Base-by-base conservation (phyloP, 1,140 invertebrate genomes). In the Caenorhabditis remanei region DNA sequence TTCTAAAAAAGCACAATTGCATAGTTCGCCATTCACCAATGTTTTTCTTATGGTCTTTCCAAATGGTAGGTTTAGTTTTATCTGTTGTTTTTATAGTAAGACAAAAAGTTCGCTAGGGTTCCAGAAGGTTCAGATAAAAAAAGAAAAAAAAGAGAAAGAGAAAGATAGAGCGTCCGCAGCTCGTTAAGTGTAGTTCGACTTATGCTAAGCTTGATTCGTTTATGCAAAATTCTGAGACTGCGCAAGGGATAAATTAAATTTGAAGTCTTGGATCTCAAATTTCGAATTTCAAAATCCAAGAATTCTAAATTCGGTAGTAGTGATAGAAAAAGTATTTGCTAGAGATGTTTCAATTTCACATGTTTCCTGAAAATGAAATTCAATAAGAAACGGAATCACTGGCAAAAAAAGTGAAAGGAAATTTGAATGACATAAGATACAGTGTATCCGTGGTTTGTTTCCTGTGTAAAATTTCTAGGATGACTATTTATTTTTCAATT, bases 11-110 rank as follows among this genome's bases (percentile, higher is more conserved):
- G 91, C 91, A 21, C 86, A 92, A 85, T 90, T 92, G 32, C 91
- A 92, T 79, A 87, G 85, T 58, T 92, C 91, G 6, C 91, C 91
- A 21, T 93, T 92, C 86, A 84, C 88, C n/a, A 92, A 92, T 86
- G 92, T 92, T 46, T 92, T 92, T 85, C 65, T 92, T 0, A 92
- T 92, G 91, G 91, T 92, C 24, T 92, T 93, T 84, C 91, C 91
- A 11, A 92, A 92, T 87, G 91, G 90, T 91, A 50, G 82, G 88
- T 84, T 41, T 50, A 19, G 8, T 65, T 50, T 75, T 63, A 63
- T 24, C 4, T 7, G 4, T 71, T 71, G 63, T 71, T 71, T 9
- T 32, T 14, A 14, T 58, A 53, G 16, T 16, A 53, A 16, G 16
- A 53, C 50, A 53, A 53, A 53, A 53, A 53, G 9, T 53, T 16